Evolutionary conservation across 2,888 invertebrate genomes (phyloP), one percentile per base, ranked within the genome.

Genomic region (Siphonodentalium dalli): DNA sequence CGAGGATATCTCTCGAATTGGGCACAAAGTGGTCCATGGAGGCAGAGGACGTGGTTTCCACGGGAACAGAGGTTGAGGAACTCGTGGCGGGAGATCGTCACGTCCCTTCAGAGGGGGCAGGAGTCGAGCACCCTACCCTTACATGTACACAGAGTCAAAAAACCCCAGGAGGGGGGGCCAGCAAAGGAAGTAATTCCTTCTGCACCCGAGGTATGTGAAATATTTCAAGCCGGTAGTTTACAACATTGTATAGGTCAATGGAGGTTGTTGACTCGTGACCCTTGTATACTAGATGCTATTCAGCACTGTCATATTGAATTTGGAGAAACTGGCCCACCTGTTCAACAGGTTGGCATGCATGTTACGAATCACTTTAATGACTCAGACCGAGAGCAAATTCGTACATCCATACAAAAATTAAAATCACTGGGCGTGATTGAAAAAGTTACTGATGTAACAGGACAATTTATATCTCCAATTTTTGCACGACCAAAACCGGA

Each of bases 1-100:
- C 13, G 57, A 63, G 35, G 47, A 63, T 24, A 46, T 31, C 29
- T 38, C 40, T 5, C 57, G 50, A 29, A 47, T 62, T 5, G 29
- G 31, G n/a, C n/a, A 44, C 15, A 44, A 44, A 34, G 34, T 44
- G 18, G 21, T 13, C 7, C 31, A n/a, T 35, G 37, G 33, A 5
- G 13, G 18, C n/a, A n/a, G n/a, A n/a, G n/a, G n/a, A n/a, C n/a
- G n/a, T n/a, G n/a, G n/a, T n/a, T n/a, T n/a, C n/a, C n/a, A n/a
- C n/a, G n/a, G n/a, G n/a, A n/a, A n/a, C n/a, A n/a, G n/a, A n/a
- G n/a, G n/a, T n/a, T n/a, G n/a, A n/a, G n/a, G n/a, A n/a, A n/a
- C n/a, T n/a, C n/a, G n/a, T n/a, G n/a, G n/a, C n/a, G n/a, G n/a
- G n/a, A n/a, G n/a, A 2, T 20, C 41, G 28, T 2, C 20, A 2